Evolutionary conservation across 2,113 vertebrate species (phyloP), one percentile per base, ranked within the genome.

Genomic region (Neolamprologus cancellatus): DNA sequence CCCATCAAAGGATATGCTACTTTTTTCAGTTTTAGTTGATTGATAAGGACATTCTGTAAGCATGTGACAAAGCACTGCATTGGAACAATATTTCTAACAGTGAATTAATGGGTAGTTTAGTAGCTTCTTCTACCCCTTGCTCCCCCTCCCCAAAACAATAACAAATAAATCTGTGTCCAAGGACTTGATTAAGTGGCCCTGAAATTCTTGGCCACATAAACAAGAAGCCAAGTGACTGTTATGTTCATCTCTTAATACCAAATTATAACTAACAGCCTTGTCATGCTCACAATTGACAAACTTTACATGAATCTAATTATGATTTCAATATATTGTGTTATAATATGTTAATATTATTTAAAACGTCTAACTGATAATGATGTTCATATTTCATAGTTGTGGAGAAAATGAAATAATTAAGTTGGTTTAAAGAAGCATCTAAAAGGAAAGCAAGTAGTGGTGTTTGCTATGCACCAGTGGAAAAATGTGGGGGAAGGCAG

Each of bases 91-190:
- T 71, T 4, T 46, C 20, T 28, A 46, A 71, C 1, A 25, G 39
- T 44, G 20, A 44, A 44, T 25, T 25, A 14, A 44, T 44, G 20
- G 36, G 20, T 44, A 71, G 66, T 44, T 71, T 71, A 71, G 36
- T 0, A 18, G 2, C 57, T 61, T 3, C 54, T 28, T 32, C 57
- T 61, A 61, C 17, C 0, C 9, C 0, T 61, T n/a, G 30, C 17
- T 15, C 17, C 50, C 14, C 28, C 8, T 30, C 14, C 0, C 30
- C 15, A 18, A 34, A 61, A 61, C 15, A 0, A n/a, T n/a, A 61
- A 61, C 30, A n/a, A 61, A 61, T 61, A 61, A 61, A 61, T 61
- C 30, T 6, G 5, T 61, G 59, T 64, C 59, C 59, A 64, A 64
- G 59, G 36, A 44, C 36, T 71, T 71, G 36, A 44, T 71, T 44